Base-by-base conservation (phyloP, 2,888 invertebrate genomes). In the Sinotaia quadrata region DNA sequence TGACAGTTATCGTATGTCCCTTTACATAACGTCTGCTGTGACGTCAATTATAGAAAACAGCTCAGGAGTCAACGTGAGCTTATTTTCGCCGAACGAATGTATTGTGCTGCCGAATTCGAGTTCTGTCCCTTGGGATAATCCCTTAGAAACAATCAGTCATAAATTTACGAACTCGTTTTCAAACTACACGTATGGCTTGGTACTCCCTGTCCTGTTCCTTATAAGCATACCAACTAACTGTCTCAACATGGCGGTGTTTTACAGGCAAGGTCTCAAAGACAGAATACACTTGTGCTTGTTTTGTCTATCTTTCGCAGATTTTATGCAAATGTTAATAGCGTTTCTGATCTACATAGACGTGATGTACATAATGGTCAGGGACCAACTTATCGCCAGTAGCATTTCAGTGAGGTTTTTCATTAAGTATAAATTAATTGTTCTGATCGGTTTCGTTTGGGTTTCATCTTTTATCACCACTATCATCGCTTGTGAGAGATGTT, bases 401-500 rank as follows among this genome's bases (percentile, higher is more conserved):
- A 18, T 47, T 18, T 8, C 24, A 1, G 1, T 21, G 8, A 24
- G 47, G 24, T 47, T 47, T 24, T 8, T 21, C 47, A 47, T 21
- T 24, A 47, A 18, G 2, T 47, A 47, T 47, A 47, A n/a, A 47
- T 21, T 21, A n/a, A 47, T 47, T 21, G 2, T 24, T 3, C 10
- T 60, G 31, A 1, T 10, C 18, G 60, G 60, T 7, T 12, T 60
- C 1, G 27, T 60, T 1, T n/a, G n/a, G 24, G 27, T 27, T 29
- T 31, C 47, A 4, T 60, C 60, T 2, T 27, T 47, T 33, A 24
- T 49, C 2, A 44, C 60, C n/a, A 60, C 31, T 12, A 24, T 47
- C 18, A 47, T 47, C n/a, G 47, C 47, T 18, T 47, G 47, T 18
- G 47, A 47, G 47, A 47, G 47, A 47, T 47, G 47, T 24, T 47